Evolutionary conservation across 2,113 vertebrate species (phyloP).

Genomic region (Hippocampus barbouri): DNA sequence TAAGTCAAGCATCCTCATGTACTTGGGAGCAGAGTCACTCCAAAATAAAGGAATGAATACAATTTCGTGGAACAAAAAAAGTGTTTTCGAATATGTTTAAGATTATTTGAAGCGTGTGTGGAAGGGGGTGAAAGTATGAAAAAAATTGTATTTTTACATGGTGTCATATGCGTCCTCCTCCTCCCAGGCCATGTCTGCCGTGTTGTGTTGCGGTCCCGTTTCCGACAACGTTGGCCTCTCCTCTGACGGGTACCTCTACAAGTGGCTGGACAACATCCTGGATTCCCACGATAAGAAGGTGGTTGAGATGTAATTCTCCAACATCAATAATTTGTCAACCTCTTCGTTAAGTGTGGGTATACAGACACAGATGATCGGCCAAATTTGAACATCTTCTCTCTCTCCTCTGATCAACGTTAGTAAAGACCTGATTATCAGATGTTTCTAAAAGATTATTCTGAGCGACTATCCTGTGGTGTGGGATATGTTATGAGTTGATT

Average conservation of each 20-base stretch:
- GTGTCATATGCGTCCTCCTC: not conserved
- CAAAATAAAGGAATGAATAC: too few species aligned
- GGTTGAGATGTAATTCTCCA: conserved; percentile 20
- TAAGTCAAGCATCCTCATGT: too few species aligned
- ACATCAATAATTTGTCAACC: not conserved
- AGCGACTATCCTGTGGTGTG: not conserved
- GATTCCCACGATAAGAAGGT: conserved; percentile 99
- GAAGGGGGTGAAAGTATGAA: too few species aligned
- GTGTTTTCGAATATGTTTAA: too few species aligned
- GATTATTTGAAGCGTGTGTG: too few species aligned
- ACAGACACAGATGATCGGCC: not conserved
- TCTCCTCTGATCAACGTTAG: not conserved
- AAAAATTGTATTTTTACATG: too few species aligned
- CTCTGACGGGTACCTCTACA: conserved; percentile 98
- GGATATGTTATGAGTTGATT: too few species aligned
- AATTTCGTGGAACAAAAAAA: too few species aligned
- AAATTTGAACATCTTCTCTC: not conserved
- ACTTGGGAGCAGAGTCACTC: too few species aligned
- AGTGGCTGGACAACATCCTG: conserved; percentile 99
- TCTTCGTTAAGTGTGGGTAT: not conserved
- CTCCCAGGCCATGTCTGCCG: conserved; percentile 94
- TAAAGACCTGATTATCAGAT: not conserved
- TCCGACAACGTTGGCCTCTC: conserved; percentile 97
- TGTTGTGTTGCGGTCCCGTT: conserved; percentile 96
- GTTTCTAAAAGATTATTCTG: not conserved